Evolutionary conservation across 2,888 invertebrate species (phyloP).

Genomic region (Drosophila prolongata): DNA sequence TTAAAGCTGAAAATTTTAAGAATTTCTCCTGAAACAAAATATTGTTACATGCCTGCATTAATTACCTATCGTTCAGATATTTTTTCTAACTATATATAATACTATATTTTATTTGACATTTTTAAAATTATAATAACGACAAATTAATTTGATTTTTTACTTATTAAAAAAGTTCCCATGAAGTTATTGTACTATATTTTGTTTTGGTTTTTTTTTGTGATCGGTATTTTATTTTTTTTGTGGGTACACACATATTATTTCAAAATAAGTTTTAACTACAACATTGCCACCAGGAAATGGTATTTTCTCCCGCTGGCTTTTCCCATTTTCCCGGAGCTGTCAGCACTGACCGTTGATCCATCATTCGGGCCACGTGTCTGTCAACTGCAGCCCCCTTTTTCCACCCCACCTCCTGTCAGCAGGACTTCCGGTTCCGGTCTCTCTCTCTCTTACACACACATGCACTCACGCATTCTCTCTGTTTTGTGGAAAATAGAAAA

Average conservation of each 20-base stretch:
- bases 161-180: too few relatives aligned
- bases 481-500: slow-evolving; percentile 4
- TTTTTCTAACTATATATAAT: too few relatives aligned
- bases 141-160: too few relatives aligned
- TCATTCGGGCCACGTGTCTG: slow-evolving; percentile 39
- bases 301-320: not conserved
- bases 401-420: slow-evolving; percentile 3
- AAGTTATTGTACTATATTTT: too few relatives aligned
- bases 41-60: too few relatives aligned
- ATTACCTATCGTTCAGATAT: too few relatives aligned
- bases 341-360: slow-evolving; percentile 23
- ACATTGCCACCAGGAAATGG: not conserved
- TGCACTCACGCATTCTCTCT: not conserved
- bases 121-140: too few relatives aligned
- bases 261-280: not conserved
- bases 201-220: too few relatives aligned
- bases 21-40: too few relatives aligned
- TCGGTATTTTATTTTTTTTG: not conserved
- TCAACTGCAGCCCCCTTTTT: slow-evolving; percentile 22
- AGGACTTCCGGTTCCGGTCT: slow-evolving; percentile 31
- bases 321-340: slow-evolving; percentile 3
- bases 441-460: slow-evolving; percentile 3
- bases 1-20: not conserved
- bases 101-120: too few relatives aligned
- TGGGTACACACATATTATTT: too few relatives aligned